Evolutionary conservation across 1,140 invertebrate genomes (phyloP), one percentile per base, ranked within the genome.

Genomic region (Heliconius congener): DNA sequence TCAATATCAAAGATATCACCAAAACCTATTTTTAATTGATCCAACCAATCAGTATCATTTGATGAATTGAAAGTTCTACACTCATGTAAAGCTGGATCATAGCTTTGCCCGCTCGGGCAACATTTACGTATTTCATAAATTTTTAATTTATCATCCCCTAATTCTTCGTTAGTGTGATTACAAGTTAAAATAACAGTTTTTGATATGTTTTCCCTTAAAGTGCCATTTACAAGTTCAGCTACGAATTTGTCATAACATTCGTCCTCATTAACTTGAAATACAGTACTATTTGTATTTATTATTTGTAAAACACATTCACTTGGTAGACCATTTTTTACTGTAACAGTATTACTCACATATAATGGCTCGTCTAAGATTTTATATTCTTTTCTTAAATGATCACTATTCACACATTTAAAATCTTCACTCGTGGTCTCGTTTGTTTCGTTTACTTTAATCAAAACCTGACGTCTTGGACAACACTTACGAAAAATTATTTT

Each of bases 221-320:
- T 87, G 4, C 85, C 87, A 77, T 93, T 91, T 1, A 82, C 50
- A 73, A 89, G 77, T 86, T 91, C 90, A 42, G 86, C 74, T 19
- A 87, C 86, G 2, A 93, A 74, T 79, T 83, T 89, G 50, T 94
- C 93, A 66, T 88, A 92, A 76, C 92, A 94, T 23, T 77, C 76
- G 57, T 88, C 81, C n/a, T 83, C 84, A 19, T 39, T 76, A 19
- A 73, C 46, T 27, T 82, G 57, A 9, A 88, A 74, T 77, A 82
- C 60, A 39, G 80, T 79, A 39, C 83, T 82, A 55, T 77, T 85
- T 52, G 83, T 79, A 30, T 81, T 74, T 23, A 81, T 71, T 75
- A 86, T 82, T 80, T 88, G 72, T 13, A 89, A 42, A 57, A 85
- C 83, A 83, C 91, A 94, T 39, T 86, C 73, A 39, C 39, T 50